Conservation (phyloP, 2,888 invertebrate genomes). For the Amphipyra tragopoginis region DNA sequence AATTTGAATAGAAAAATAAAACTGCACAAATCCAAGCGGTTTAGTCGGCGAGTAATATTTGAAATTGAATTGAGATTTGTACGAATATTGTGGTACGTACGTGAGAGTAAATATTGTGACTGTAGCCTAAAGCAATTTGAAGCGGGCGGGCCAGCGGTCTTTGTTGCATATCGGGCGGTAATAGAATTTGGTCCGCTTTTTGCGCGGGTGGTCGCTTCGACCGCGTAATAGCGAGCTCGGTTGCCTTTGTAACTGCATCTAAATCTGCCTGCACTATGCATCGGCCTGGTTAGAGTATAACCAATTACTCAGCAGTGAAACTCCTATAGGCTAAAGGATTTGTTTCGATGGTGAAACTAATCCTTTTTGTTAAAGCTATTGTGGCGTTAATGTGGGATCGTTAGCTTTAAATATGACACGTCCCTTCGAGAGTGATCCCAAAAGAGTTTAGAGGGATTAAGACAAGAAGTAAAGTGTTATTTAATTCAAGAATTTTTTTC, state of each 20-base stretch:
- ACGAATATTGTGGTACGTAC: constrained; percentile 76
- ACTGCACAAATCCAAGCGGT: constrained; percentile 34
- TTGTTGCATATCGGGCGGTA: constrained; percentile 89
- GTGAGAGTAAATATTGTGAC: constrained; percentile 84
- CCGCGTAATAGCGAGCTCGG: constrained; percentile 85
- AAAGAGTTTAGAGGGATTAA: too few relatives aligned
- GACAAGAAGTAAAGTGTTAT: too few relatives aligned
- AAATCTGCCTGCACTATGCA: constrained; percentile 80
- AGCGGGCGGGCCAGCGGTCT: constrained; percentile 85
- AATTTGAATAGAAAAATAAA: constrained; percentile 22
- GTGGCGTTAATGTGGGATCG: too few relatives aligned
- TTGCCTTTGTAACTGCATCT: constrained; percentile 88
- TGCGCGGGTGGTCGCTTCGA: constrained; percentile 80
- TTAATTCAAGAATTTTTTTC: too few relatives aligned
- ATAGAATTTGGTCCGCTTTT: constrained; percentile 90
- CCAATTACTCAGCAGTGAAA: constrained; percentile 67
- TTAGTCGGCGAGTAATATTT: constrained; percentile 60
- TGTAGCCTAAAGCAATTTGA: constrained; percentile 89
- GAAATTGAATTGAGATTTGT: constrained; percentile 78
- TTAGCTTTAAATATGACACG: too few relatives aligned
- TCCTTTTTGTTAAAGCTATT: too few relatives aligned
- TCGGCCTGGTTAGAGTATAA: constrained; percentile 73
- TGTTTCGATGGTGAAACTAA: not conserved
- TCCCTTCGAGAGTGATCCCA: too few relatives aligned
- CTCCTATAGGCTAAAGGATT: constrained; percentile 13